Conservation (phyloP, 2,888 invertebrate genomes). For the Zygothrica quintamaculata region DNA sequence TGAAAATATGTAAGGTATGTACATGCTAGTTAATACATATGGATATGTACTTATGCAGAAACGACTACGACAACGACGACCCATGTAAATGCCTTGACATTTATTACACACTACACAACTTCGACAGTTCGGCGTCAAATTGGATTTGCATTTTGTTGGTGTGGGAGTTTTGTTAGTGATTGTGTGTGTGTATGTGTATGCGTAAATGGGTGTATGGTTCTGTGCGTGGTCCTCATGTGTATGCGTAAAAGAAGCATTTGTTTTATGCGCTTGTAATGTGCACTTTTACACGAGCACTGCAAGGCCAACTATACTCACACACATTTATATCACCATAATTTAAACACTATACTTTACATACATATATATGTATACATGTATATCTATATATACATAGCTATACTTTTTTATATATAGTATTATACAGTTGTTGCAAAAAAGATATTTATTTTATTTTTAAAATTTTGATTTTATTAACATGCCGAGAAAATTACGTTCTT, state of each 20-base stretch:
- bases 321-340: background rate
- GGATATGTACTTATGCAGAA: slow-evolving; percentile 30
- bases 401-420: too few species aligned
- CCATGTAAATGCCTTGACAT: slow-evolving; percentile 81
- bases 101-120: slow-evolving; percentile 67
- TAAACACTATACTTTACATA: too few species aligned
- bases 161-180: slow-evolving; percentile 19
- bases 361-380: too few species aligned
- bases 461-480: slow-evolving; percentile 27
- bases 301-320: too few species aligned
- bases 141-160: slow-evolving; percentile 70
- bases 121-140: slow-evolving; percentile 70
- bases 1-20: too few species aligned
- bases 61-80: slow-evolving; percentile 58
- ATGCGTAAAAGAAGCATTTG: slow-evolving; percentile 11
- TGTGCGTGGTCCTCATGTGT: slow-evolving; percentile 13
- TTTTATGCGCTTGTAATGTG: slow-evolving; percentile 28
- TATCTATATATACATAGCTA: too few species aligned
- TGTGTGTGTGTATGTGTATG: slow-evolving; percentile 1
- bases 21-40: slow-evolving; percentile 15
- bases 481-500: slow-evolving; percentile 2
- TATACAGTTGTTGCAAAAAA: slow-evolving; percentile 17
- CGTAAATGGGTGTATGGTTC: slow-evolving; percentile 2
- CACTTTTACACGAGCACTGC: slow-evolving; percentile 36
- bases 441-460: slow-evolving; percentile 28